A percentile compares a stretch with the other conserved stretches of the same genome.
These are phyloP conservation scores for Melolontha melolontha DNA, from an alignment of 2,888 invertebrate genomes.

Conservation along the genomic window DNA sequence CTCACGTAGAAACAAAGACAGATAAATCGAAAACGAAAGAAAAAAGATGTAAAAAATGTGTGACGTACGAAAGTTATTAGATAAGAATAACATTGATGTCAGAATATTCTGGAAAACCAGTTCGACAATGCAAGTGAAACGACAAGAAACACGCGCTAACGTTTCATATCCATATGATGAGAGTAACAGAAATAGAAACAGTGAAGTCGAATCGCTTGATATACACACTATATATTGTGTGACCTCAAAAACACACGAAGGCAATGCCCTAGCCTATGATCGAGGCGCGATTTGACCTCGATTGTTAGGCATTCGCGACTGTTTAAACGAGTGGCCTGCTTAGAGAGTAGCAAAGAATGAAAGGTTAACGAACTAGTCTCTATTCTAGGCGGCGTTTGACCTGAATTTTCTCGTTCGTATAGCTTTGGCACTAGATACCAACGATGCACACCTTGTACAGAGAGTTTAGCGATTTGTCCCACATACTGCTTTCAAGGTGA, in stretches of 20 bases:
- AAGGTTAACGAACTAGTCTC: conserved; percentile 50
- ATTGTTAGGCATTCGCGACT: conserved; percentile 48
- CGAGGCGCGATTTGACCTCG: conserved; percentile 49
- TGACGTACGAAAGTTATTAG: conserved; percentile 40
- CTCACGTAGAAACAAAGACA: background rate
- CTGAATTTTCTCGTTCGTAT: conserved; percentile 44
- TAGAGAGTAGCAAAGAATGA: conserved; percentile 45
- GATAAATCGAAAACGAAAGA: conserved; percentile 19
- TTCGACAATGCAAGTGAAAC: conserved; percentile 35
- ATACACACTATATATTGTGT: conserved; percentile 49
- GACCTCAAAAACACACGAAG: conserved; percentile 65
- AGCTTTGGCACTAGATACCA: conserved; percentile 19
- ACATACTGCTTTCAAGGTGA: conserved; percentile 49
- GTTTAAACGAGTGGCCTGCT: conserved; percentile 9
- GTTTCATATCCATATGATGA: conserved; percentile 36
- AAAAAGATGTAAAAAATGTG: background rate
- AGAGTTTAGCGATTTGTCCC: conserved; percentile 44
- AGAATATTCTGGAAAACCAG: conserved; percentile 45
- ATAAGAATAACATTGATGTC: conserved; percentile 48
- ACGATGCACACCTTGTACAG: conserved; percentile 4
- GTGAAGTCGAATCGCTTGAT: conserved; percentile 42
- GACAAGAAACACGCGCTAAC: conserved; percentile 7
- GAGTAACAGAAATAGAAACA: conserved; percentile 50
- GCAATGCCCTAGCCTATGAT: conserved; percentile 63
- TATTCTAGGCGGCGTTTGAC: conserved; percentile 43